These are phyloP conservation scores for Mesocricetus auratus DNA, from an alignment of 2,113 vertebrate genomes.

Conservation along the genomic window DNA sequence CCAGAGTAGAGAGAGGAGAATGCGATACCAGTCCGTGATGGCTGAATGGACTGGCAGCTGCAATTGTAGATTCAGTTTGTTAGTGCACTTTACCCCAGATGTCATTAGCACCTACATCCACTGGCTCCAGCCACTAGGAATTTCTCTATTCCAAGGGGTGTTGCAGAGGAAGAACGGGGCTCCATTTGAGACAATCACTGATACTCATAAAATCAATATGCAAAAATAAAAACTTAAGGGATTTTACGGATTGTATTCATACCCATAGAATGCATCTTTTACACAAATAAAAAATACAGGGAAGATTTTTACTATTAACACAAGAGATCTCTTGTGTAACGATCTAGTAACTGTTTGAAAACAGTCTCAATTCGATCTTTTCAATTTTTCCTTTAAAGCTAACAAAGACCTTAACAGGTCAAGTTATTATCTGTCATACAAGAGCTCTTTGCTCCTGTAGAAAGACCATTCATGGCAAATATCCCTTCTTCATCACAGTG, in stretches of 20 bases:
- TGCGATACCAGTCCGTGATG: conserved; percentile 61
- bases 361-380: conserved; percentile 50
- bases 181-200: conserved; percentile 67
- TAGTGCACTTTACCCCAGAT: neutral
- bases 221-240: conserved; percentile 72
- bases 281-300: conserved; percentile 71
- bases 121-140: neutral
- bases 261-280: conserved; percentile 61
- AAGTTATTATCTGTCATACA: conserved; percentile 28
- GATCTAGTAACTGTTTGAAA: conserved; percentile 40
- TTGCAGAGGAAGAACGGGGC: neutral
- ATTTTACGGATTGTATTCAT: conserved; percentile 67
- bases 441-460: neutral
- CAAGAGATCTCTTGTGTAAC: conserved; percentile 49
- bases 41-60: conserved; percentile 53
- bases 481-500: conserved; percentile 9
- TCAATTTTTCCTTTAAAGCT: conserved; percentile 74
- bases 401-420: conserved; percentile 66
- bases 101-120: neutral
- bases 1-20: conserved; percentile 74
- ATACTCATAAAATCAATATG: conserved; percentile 80
- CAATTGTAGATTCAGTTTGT: conserved; percentile 34
- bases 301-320: conserved; percentile 54
- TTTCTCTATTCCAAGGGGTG: neutral
- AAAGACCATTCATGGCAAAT: neutral